Percentiles rank a stretch among this genome's conserved stretches.
These are phyloP conservation scores for Ctena decussata DNA, from an alignment of 2,888 invertebrate genomes.

Conservation along the genomic window DNA sequence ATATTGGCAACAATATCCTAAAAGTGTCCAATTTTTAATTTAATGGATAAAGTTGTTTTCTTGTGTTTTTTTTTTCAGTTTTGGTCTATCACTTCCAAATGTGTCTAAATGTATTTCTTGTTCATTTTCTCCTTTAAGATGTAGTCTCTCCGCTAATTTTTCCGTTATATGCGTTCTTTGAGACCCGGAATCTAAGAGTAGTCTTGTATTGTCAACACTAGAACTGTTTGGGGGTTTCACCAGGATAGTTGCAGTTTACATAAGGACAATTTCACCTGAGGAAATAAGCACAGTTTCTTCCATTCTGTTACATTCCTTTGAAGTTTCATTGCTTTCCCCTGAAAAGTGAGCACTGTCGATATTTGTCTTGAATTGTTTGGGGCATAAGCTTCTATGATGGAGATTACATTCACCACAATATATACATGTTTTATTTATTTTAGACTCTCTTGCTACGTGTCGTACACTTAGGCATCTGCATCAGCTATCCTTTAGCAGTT, in stretches of 20 bases:
- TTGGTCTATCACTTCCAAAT: conserved; percentile 6
- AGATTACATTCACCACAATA: neutral
- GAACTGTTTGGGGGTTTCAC: conserved; percentile 7
- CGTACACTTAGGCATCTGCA: neutral
- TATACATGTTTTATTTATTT: neutral
- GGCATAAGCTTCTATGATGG: neutral
- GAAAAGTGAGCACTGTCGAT: neutral
- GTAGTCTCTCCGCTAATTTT: neutral
- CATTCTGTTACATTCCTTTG: neutral
- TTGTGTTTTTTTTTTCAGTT: neutral
- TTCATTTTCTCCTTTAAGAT: neutral
- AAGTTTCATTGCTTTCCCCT: neutral
- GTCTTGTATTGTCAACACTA: neutral
- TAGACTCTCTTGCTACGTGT: neutral
- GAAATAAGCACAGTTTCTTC: conserved; percentile 33
- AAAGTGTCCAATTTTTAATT: conserved; percentile 10
- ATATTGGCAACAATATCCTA: neutral
- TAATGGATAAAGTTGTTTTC: neutral
- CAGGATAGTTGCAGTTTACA: conserved; percentile 24
- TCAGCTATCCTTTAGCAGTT: neutral
- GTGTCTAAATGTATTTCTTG: neutral
- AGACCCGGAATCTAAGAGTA: conserved; percentile 34
- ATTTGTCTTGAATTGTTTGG: neutral
- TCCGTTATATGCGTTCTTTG: conserved; percentile 27
- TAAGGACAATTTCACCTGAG: conserved; percentile 26